These are phyloP conservation scores for Alouatta palliata DNA, from an alignment of 2,113 vertebrate genomes.

Conservation along the genomic window DNA sequence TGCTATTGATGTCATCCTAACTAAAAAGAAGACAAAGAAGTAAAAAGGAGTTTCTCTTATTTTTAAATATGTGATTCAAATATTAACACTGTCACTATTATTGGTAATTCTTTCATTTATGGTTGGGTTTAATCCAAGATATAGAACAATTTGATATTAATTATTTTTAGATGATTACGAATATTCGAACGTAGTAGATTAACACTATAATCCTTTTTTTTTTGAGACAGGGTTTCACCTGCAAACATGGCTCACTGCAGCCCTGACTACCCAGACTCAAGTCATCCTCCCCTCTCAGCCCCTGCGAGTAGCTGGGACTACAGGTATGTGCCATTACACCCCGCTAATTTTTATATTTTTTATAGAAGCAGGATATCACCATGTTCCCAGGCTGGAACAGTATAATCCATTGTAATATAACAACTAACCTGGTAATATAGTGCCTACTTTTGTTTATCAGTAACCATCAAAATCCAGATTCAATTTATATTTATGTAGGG, in stretches of 20 bases:
- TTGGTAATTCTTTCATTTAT: not conserved
- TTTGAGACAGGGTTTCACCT: too few relatives aligned
- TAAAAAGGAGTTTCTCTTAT: not conserved
- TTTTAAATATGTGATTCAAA: not conserved
- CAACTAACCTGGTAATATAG: not conserved
- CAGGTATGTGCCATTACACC: too few relatives aligned
- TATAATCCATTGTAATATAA: not conserved
- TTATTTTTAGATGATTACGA: not conserved
- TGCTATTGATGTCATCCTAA: not conserved
- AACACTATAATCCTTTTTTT: not conserved
- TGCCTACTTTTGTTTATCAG: not conserved
- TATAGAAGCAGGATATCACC: too few relatives aligned
- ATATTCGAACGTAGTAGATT: not conserved
- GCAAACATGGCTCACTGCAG: too few relatives aligned
- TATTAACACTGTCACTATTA: not conserved
- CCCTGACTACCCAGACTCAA: too few relatives aligned
- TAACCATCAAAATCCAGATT: not conserved
- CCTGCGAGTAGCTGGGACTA: too few relatives aligned
- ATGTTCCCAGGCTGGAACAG: not conserved
- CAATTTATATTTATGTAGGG: not conserved
- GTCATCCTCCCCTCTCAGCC: too few relatives aligned
- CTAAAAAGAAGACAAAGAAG: not conserved
- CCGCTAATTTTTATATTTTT: too few relatives aligned
- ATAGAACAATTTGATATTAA: constrained; percentile 23
- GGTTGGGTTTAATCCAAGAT: not conserved